Evolutionary conservation across 2,888 invertebrate species (phyloP), one percentile per base, ranked within the genome.

Genomic region (Eurytoma californica): DNA sequence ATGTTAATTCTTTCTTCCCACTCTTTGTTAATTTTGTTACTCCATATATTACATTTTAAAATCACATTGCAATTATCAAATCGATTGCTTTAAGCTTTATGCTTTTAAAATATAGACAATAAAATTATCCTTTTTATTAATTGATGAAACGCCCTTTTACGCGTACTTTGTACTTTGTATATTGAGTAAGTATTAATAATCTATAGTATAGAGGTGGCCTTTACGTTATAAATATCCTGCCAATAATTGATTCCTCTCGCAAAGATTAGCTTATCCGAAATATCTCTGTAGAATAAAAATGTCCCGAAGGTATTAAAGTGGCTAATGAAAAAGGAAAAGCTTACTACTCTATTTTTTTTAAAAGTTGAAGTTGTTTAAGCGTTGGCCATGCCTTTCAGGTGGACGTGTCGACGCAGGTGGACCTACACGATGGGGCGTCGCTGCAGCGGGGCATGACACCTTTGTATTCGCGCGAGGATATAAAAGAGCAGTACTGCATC

Each of bases 401-500:
- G 84, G 90, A 90, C 84, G 90, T 90, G 77, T 91, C 90, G 82
- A 91, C 90, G 49, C 91, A 91, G 82, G 90, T 89, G 69, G 90
- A 90, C 82, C 86, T 90, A 73, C 89, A 90, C 82, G 91, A 92
- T 87, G 91, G 91, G 90, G 73, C 79, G 7, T 77, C 79, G 7
- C 63, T 79, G 28, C 79, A 79, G n/a, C 87, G 90, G 53, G 88
- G 91, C 30, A 90, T 91, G 55, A 92, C 92, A 7, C 92, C 92
- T 69, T 91, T 95, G 86, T 97, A 97, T 92, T 97, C 97, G 81
- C 95, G 97, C 88, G 93, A 96, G 91, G 96, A 96, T 92, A 97
- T 97, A 90, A 93, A 96, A 85, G 97, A 97, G 89, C 97, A 97
- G 91, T 97, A 97, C 92, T 97, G 97, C 92, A 96, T 97, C 91